Evolutionary conservation across 1,140 invertebrate genomes (phyloP).

Genomic region (Charaxes varanes): DNA sequence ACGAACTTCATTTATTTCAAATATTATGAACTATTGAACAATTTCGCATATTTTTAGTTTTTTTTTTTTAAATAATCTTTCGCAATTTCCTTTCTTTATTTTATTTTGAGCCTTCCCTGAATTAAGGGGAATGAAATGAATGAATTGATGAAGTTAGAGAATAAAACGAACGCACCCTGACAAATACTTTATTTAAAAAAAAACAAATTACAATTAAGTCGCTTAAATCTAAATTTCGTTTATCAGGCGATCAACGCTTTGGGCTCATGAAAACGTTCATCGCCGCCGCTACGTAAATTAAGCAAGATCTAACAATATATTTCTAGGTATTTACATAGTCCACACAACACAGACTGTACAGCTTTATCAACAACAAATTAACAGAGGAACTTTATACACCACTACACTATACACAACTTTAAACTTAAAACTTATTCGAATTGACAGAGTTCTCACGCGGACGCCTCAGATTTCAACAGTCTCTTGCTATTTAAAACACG

Average conservation of each 20-base stretch:
- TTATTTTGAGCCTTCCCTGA: too few species aligned
- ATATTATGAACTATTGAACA: too few species aligned
- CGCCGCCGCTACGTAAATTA: constrained; percentile 29
- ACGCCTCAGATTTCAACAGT: constrained; percentile 54
- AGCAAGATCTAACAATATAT: constrained; percentile 32
- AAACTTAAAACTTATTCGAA: constrained; percentile 27
- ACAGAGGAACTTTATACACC: constrained; percentile 54
- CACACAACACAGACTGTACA: constrained; percentile 19
- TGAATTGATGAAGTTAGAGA: neutral
- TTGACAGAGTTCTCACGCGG: constrained; percentile 54
- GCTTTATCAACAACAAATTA: constrained; percentile 21
- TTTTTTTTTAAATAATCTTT: too few species aligned
- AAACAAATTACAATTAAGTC: constrained; percentile 27
- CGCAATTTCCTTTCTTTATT: too few species aligned
- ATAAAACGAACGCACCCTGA: constrained; percentile 8
- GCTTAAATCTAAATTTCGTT: constrained; percentile 27
- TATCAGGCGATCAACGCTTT: constrained; percentile 46
- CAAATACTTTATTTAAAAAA: constrained; percentile 42
- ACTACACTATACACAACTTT: constrained; percentile 25
- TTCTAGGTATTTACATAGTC: constrained; percentile 46
- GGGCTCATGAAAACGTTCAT: constrained; percentile 67
- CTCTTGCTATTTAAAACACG: constrained; percentile 65
- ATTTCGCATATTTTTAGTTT: too few species aligned
- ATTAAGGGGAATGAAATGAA: too few species aligned
- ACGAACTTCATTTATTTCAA: too few species aligned